phyloP scores from a whole-genome alignment of 2,888 invertebrate species.

The Toxonevra muliebris region DNA sequence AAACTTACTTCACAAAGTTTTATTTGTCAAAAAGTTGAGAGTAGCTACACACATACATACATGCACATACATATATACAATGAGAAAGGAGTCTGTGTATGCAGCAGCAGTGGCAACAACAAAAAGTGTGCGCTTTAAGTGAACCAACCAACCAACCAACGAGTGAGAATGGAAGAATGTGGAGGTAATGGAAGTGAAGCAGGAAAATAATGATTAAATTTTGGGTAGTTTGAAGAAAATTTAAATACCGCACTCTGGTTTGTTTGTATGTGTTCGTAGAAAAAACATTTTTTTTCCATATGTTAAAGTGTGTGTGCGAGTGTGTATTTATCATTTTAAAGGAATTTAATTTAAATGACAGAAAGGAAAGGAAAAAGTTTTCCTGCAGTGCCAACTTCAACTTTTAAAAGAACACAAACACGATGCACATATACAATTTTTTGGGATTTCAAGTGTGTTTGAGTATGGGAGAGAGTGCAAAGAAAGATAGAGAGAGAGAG shows the following conservation, averaged over 20 bases:
- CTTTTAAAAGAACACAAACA: too few species aligned
- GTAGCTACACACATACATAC: too few species aligned
- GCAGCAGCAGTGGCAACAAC: too few species aligned
- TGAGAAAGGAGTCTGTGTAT: too few species aligned
- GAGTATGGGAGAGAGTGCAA: too few species aligned
- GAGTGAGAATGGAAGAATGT: background rate
- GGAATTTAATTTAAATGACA: slow-evolving; percentile 1
- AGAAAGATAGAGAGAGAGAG: too few species aligned
- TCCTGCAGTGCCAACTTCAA: too few species aligned
- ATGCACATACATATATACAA: too few species aligned
- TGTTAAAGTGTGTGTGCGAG: background rate
- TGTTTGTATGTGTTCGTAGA: background rate
- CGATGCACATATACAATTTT: too few species aligned
- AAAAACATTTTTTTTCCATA: background rate
- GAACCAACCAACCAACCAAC: too few species aligned
- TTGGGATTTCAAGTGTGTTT: too few species aligned
- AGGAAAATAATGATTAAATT: background rate
- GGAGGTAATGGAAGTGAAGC: background rate
- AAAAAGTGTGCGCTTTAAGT: too few species aligned
- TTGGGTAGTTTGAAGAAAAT: slow-evolving; percentile 5
- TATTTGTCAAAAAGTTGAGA: slow-evolving; percentile 22
- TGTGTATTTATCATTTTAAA: background rate
- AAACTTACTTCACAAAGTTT: slow-evolving; percentile 2
- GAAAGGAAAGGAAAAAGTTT: background rate
- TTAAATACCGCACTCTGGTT: slow-evolving; percentile 2